Evolutionary conservation across 1,140 invertebrate species (phyloP), one percentile per base, ranked within the genome.

Genomic region (Stegodyphus mimosarum): DNA sequence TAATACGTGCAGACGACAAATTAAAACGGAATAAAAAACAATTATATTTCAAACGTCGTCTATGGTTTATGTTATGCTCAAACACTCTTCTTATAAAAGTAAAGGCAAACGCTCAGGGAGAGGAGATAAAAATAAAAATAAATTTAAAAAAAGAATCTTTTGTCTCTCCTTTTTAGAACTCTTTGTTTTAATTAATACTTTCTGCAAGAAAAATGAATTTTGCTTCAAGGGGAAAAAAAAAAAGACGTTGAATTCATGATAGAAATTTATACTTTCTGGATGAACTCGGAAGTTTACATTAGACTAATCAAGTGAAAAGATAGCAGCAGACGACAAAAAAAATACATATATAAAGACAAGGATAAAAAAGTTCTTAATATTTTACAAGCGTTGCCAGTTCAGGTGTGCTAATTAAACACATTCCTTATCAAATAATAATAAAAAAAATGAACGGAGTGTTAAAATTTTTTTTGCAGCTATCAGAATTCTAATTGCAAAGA

Each of bases 171-270:
- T 66, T 13, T 75, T 13, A 76, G 49, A 55, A 55, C 66, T 84
- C 81, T 84, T 84, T 84, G 81, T 84, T 84, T 84, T 84, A 84
- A 84, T 84, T 84, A 84, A 84, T 84, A 84, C 81, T 69, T 76
- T 84, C 71, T 15, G 7, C 11, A 83, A 76, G 81, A 84, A 84
- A 84, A 84, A 84, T 84, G 81, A 84, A 84, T 84, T 76, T 69
- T 69, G 52, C 60, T 66, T 17, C 33, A 76, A 17, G 49, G 60
- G 33, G 17, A 48, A 71, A 52, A 84, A 84, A 84, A 84, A 84
- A 84, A 84, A 67, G 66, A 60, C 15, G 7, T 50, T 13, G 51
- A 76, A 84, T 75, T 84, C 74, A 60, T 86, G 83, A 86, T 86
- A 86, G 77, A 75, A 86, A 86, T 86, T 86, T 78, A 78, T 72